Evolutionary conservation across 1,140 invertebrate genomes (phyloP).

Genomic region (Nasonia giraulti): DNA sequence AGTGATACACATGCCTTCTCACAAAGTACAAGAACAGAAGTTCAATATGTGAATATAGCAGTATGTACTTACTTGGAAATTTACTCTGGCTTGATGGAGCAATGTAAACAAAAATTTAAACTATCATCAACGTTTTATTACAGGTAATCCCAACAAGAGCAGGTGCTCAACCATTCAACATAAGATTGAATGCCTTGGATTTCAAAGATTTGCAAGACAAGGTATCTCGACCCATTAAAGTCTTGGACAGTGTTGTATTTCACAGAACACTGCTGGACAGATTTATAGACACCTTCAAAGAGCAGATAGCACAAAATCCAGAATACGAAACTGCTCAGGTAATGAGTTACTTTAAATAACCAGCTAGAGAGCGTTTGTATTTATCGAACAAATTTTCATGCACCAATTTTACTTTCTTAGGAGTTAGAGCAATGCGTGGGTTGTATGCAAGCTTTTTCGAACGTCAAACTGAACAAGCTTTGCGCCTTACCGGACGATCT

Average conservation of each 20-base stretch:
- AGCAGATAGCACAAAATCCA: conserved; percentile 84
- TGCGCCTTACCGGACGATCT: conserved; percentile 73
- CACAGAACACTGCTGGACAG: conserved; percentile 87
- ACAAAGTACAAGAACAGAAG: conserved; percentile 77
- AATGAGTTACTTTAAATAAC: conserved; percentile 52
- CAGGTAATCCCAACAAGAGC: conserved; percentile 79
- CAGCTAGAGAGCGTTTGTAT: conserved; percentile 4
- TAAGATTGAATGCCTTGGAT: conserved; percentile 85
- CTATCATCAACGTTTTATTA: conserved; percentile 30
- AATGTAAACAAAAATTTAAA: conserved; percentile 19
- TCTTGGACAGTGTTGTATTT: conserved; percentile 86
- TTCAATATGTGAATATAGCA: conserved; percentile 89
- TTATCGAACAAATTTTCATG: conserved; percentile 34
- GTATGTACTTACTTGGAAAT: conserved; percentile 53
- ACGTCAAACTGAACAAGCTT: conserved; percentile 87
- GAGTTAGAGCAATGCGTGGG: conserved; percentile 89
- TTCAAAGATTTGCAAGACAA: conserved; percentile 88
- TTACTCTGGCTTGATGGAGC: background rate
- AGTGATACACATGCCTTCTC: conserved; percentile 84
- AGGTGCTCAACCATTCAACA: conserved; percentile 77
- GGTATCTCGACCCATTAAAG: conserved; percentile 81
- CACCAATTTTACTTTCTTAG: conserved; percentile 70
- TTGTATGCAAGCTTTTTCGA: conserved; percentile 86
- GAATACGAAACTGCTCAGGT: conserved; percentile 81
- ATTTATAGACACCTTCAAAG: conserved; percentile 88